phyloP scores from a whole-genome alignment of 92 coral and sea anemone species.

The Porites cylindrica region DNA sequence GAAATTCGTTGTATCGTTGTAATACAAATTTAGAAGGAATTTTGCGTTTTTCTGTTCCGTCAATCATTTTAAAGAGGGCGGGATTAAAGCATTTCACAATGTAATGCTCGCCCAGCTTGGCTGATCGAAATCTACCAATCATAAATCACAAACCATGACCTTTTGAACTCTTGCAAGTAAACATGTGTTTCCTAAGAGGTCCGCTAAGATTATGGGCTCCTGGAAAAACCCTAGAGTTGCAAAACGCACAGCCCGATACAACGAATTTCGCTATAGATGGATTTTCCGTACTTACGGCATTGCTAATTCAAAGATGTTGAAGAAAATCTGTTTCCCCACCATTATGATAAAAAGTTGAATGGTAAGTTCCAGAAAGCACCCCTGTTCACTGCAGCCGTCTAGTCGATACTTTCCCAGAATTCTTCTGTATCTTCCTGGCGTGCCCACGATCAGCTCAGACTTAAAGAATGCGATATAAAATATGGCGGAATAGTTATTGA shows the following conservation, averaged over 20 bases:
- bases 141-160: too few relatives aligned
- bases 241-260: neutral
- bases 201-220: too few relatives aligned
- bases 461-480: conserved; percentile 97
- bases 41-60: too few relatives aligned
- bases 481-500: conserved; percentile 91
- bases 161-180: too few relatives aligned
- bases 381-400: conserved; percentile 96
- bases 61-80: too few relatives aligned
- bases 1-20: too few relatives aligned
- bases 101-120: too few relatives aligned
- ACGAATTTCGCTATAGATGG: neutral
- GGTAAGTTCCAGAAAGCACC: conserved; percentile 93
- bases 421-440: conserved; percentile 84
- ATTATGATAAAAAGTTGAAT: conserved; percentile 91
- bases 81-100: too few relatives aligned
- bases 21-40: too few relatives aligned
- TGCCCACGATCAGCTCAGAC: conserved; percentile 85
- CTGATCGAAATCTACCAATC: too few relatives aligned
- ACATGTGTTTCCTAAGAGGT: too few relatives aligned
- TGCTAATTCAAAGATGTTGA: conserved; percentile 89
- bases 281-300: conserved; percentile 83
- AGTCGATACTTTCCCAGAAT: conserved; percentile 72
- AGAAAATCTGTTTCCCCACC: conserved; percentile 97
- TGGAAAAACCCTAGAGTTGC: too few relatives aligned